Base-by-base conservation (phyloP, 2,888 invertebrate species). In the Acronicta psi region DNA sequence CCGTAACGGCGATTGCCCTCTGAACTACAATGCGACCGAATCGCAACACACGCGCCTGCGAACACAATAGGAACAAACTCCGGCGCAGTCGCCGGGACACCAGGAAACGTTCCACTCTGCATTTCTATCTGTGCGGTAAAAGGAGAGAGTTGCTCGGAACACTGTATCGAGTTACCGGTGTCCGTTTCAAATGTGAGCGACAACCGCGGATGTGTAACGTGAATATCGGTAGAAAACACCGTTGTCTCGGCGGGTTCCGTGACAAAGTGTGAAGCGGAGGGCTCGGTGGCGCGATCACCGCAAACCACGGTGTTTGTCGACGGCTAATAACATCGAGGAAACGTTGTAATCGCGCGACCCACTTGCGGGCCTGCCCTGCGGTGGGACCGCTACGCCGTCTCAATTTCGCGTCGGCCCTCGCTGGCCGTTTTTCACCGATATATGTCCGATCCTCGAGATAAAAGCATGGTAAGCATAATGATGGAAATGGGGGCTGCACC, bases 61-160 rank as follows among this genome's bases (percentile, higher is more conserved):
- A 47, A 75, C 77, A 90, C 87, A 89, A 89, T 86, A 77, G 86
- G 82, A 85, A 86, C 84, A 82, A 85, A 89, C 79, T 72, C 77
- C 75, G 75, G 69, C 73, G 45, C 45, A 62, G 64, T 77, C 72
- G 65, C 78, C 83, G 80, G 86, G 85, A 84, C 72, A 87, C 80
- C 78, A 90, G 93, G 92, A 93, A 93, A 83, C 89, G 92, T 93
- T 93, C 90, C 92, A 93, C 91, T 92, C 85, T 89, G 90, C 88
- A 88, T 90, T 92, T 85, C 84, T 81, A 87, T 87, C 83, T 79
- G 81, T 84, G 84, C 68, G 83, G 88, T 85, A 86, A 89, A 84
- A 86, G 87, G 90, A 91, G 93, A 92, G 92, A 93, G 92, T 87
- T 80, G 78, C 73, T 85, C 81, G 83, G 85, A 84, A 84, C 82